Evolutionary conservation across 2,888 invertebrate species (phyloP).

Genomic region (Nemapogon koenigi): DNA sequence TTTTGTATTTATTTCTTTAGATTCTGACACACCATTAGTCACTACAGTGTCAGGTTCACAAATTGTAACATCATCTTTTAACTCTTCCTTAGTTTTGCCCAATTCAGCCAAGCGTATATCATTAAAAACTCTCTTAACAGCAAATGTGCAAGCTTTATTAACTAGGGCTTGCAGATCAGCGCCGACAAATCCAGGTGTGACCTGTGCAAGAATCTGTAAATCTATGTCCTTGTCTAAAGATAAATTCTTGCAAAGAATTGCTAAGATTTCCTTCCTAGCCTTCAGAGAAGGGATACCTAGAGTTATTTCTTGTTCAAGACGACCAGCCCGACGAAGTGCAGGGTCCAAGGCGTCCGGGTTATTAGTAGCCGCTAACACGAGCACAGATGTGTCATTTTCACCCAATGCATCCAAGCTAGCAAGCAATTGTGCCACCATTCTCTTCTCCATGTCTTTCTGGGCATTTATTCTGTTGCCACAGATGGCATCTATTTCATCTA

Average conservation of each 20-base stretch:
- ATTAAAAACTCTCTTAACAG: constrained; percentile 71
- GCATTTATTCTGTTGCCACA: constrained; percentile 89
- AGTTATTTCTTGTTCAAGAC: constrained; percentile 93
- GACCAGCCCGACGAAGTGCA: constrained; percentile 87
- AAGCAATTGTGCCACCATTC: constrained; percentile 92
- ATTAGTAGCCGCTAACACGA: constrained; percentile 96
- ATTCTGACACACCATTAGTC: constrained; percentile 12
- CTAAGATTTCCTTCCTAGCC: constrained; percentile 81
- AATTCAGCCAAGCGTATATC: constrained; percentile 31
- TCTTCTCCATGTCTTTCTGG: constrained; percentile 93
- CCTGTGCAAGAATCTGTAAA: constrained; percentile 75
- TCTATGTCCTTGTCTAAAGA: constrained; percentile 74
- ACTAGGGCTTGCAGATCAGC: constrained; percentile 89
- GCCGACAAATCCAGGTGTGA: constrained; percentile 96
- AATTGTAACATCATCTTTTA: too few species aligned
- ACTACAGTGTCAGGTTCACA: constrained; percentile 19
- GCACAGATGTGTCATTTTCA: constrained; percentile 66
- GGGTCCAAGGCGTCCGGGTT: constrained; percentile 92
- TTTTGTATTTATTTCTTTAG: background rate
- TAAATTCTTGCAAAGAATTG: constrained; percentile 73
- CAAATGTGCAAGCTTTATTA: constrained; percentile 87
- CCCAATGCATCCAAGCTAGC: constrained; percentile 84
- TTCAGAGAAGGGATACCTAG: constrained; percentile 91
- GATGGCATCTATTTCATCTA: constrained; percentile 98
- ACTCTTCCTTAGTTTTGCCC: constrained; percentile 17